Conservation (phyloP, 1,140 invertebrate species). For the Sycophaga agraensis region DNA sequence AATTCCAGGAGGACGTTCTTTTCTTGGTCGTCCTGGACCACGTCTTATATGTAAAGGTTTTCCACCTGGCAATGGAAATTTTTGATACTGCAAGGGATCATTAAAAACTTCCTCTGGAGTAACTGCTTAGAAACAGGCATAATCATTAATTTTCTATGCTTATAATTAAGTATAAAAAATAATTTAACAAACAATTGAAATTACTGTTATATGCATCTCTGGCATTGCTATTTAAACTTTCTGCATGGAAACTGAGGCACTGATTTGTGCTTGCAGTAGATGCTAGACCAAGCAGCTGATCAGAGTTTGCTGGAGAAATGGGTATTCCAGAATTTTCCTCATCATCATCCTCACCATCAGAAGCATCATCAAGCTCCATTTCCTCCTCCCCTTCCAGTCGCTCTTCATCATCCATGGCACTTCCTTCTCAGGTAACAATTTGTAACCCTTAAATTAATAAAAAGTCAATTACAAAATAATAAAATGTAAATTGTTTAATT, state of each 20-base stretch:
- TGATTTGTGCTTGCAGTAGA: slow-evolving; percentile 48
- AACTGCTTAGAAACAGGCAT: no score
- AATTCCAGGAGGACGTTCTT: slow-evolving; percentile 61
- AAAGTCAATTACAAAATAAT: no score
- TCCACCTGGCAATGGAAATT: slow-evolving; percentile 57
- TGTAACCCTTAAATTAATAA: no score
- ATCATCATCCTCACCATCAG: slow-evolving; percentile 50
- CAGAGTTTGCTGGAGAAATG: slow-evolving; percentile 53
- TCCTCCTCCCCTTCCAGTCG: slow-evolving; percentile 57
- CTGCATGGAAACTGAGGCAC: slow-evolving; percentile 30
- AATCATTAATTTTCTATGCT: not conserved
- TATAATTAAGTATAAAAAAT: not conserved
- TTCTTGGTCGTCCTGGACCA: slow-evolving; percentile 70
- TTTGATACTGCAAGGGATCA: slow-evolving; percentile 51
- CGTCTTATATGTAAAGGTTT: slow-evolving; percentile 66
- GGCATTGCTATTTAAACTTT: slow-evolving; percentile 19
- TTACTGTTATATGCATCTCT: slow-evolving; percentile 26
- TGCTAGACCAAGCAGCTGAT: slow-evolving; percentile 49
- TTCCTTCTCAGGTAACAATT: slow-evolving; percentile 14
- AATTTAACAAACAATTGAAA: not conserved
- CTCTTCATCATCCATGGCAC: slow-evolving; percentile 56
- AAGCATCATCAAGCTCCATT: slow-evolving; percentile 57
- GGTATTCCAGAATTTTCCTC: slow-evolving; percentile 53
- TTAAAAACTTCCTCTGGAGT: slow-evolving; percentile 53
- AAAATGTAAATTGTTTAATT: no score